Base-by-base conservation (phyloP, 2,888 invertebrate species). In the Amiota minor region DNA sequence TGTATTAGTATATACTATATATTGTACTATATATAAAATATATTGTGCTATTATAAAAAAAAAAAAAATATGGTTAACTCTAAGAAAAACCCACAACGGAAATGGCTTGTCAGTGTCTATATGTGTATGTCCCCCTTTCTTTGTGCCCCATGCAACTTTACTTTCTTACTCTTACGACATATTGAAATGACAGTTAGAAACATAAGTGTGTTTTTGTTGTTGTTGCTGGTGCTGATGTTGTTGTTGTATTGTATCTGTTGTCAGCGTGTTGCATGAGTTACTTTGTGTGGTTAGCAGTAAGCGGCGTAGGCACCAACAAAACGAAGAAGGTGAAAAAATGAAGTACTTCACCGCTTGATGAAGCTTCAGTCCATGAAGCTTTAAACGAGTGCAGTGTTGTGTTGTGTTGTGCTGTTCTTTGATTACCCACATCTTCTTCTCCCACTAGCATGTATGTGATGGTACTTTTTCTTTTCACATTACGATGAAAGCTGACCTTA, bases 71-170 rank as follows among this genome's bases (percentile, higher is more conserved):
- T 35, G 35, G 67, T 23, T 23, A 67, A 45, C 16, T 45, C 67
- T 14, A 70, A 55, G 79, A 72, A 77, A 77, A 79, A 74, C 76
- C 76, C 79, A 77, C 74, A 77, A 74, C 77, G 77, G 79, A 77
- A 77, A 77, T 77, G 76, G 62, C 71, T 72, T 55, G 65, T 68
- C 73, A 55, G 55, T 65, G 45, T 18, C n/a, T 53, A 14, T 62
- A 45, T 23, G 62, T 9, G 23, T 35, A 62, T 62, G 20, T 35
- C 35, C 35, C 23, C 35, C 35, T 35, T 35, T 35, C 35, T 35
- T 4, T 6, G 2, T 35, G 6, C 35, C 2, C 35, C 35, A 35
- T 6, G 35, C 35, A 35, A 35, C 35, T 35, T 35, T 35, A 35
- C 35, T 35, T 35, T 35, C 35, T 35, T 35, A 35, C 35, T 35